A percentile compares a stretch with the other conserved stretches of the same genome.
Conservation (phyloP, 2,888 invertebrate species). For the Glaucopsyche alexis region DNA sequence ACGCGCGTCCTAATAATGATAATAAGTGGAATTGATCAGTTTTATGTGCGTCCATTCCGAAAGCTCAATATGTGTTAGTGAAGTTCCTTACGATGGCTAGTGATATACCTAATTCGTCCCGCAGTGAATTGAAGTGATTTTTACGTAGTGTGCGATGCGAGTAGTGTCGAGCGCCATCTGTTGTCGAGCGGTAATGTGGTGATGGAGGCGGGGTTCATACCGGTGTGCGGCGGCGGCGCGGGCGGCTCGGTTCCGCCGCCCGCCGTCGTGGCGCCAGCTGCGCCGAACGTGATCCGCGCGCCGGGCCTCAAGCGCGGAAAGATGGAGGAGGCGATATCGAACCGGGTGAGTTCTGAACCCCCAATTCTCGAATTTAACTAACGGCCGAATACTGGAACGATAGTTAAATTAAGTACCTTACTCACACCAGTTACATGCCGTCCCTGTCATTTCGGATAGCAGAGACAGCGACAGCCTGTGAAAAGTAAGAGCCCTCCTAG, state of each 20-base stretch:
- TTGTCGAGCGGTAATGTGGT: constrained; percentile 52
- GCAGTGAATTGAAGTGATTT: constrained; percentile 58
- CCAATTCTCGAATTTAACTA: too few relatives aligned
- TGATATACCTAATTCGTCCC: constrained; percentile 55
- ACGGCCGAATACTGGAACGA: too few relatives aligned
- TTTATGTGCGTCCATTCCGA: constrained; percentile 4
- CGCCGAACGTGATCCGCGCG: constrained; percentile 85
- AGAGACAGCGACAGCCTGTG: too few relatives aligned
- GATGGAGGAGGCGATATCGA: constrained; percentile 86
- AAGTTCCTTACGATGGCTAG: constrained; percentile 64
- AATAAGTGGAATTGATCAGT: constrained; percentile 17
- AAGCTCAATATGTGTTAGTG: constrained; percentile 22
- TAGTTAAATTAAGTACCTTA: too few relatives aligned
- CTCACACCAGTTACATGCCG: too few relatives aligned
- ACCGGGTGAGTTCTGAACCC: constrained; percentile 83
- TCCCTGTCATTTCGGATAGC: too few relatives aligned
- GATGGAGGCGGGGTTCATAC: constrained; percentile 76
- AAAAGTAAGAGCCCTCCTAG: too few relatives aligned
- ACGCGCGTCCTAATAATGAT: background rate
- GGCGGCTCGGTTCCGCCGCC: constrained; percentile 51
- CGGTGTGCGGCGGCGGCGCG: constrained; percentile 53
- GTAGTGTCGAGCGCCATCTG: constrained; percentile 56
- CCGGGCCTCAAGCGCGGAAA: constrained; percentile 89
- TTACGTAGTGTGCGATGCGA: constrained; percentile 34
- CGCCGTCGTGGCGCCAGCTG: constrained; percentile 71